These are phyloP conservation scores for Panagrolaimus sp. DNA, from an alignment of 1,140 invertebrate genomes.

Conservation along the genomic window DNA sequence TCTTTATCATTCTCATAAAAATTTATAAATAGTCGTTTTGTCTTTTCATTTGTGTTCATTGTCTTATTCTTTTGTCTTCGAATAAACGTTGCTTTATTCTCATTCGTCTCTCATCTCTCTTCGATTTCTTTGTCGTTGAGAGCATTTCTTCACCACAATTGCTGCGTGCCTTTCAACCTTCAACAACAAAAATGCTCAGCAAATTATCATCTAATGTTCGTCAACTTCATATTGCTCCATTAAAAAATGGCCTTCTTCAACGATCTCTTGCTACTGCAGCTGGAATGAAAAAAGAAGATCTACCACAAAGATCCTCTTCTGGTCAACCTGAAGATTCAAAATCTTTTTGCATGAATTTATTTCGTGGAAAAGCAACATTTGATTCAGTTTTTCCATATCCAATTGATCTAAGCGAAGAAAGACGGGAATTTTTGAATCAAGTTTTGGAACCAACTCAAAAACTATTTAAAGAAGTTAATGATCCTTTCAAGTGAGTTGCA, in stretches of 20 bases:
- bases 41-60: too few species aligned
- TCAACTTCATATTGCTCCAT: not conserved
- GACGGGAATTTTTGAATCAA: conserved; percentile 75
- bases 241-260: too few species aligned
- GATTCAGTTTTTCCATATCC: conserved; percentile 55
- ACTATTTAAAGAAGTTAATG: conserved; percentile 69
- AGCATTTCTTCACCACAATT: too few species aligned
- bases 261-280: not conserved
- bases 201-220: not conserved
- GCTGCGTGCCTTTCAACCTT: too few species aligned
- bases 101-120: too few species aligned
- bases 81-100: too few species aligned
- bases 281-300: conserved; percentile 11
- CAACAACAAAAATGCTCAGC: conserved; percentile 12
- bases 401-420: conserved; percentile 71
- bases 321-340: conserved; percentile 62
- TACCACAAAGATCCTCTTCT: not conserved
- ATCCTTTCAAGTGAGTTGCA: conserved; percentile 34
- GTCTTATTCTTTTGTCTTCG: too few species aligned
- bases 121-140: too few species aligned
- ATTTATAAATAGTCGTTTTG: too few species aligned
- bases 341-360: conserved; percentile 89
- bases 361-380: conserved; percentile 66
- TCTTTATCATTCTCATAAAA: too few species aligned
- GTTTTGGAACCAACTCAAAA: conserved; percentile 77